phyloP scores from a whole-genome alignment of 2,797 vertebrate genomes.

The Tinamus major region DNA sequence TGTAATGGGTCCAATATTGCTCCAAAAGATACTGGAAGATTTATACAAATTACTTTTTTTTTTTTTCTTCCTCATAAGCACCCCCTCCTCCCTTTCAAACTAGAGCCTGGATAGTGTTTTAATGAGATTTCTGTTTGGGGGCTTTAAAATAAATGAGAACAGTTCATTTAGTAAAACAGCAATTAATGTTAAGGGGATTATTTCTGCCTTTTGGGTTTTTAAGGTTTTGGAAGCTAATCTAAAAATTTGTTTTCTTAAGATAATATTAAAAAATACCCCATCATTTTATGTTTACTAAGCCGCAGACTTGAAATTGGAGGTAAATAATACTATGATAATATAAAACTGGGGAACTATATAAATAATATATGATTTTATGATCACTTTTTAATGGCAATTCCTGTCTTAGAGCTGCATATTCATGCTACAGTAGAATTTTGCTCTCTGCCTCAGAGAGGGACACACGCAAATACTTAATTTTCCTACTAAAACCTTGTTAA shows the following conservation, averaged over 20 bases:
- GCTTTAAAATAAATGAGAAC: slow-evolving; percentile 12
- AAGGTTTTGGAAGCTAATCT: slow-evolving; percentile 19
- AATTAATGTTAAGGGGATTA: slow-evolving; percentile 27
- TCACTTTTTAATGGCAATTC: slow-evolving; percentile 48
- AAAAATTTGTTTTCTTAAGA: slow-evolving; percentile 25
- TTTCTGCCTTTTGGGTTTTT: slow-evolving; percentile 17
- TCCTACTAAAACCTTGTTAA: not conserved
- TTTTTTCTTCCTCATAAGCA: not conserved
- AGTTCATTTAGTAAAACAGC: slow-evolving; percentile 22
- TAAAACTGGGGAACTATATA: slow-evolving; percentile 27
- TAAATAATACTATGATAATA: slow-evolving; percentile 43
- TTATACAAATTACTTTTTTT: not conserved
- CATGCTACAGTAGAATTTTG: not conserved
- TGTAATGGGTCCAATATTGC: not conserved
- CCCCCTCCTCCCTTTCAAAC: not conserved
- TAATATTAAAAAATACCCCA: not conserved
- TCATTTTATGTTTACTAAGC: slow-evolving; percentile 25
- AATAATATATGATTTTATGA: slow-evolving; percentile 50
- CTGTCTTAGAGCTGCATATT: slow-evolving; percentile 17
- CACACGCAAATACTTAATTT: slow-evolving; percentile 39
- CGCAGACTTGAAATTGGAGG: slow-evolving; percentile 38
- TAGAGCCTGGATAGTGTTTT: not conserved
- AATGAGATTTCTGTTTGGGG: slow-evolving; percentile 16
- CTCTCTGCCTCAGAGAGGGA: not conserved
- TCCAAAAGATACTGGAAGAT: not conserved